Evolutionary conservation across 2,888 invertebrate genomes (phyloP).

Genomic region (Hesperia comma): DNA sequence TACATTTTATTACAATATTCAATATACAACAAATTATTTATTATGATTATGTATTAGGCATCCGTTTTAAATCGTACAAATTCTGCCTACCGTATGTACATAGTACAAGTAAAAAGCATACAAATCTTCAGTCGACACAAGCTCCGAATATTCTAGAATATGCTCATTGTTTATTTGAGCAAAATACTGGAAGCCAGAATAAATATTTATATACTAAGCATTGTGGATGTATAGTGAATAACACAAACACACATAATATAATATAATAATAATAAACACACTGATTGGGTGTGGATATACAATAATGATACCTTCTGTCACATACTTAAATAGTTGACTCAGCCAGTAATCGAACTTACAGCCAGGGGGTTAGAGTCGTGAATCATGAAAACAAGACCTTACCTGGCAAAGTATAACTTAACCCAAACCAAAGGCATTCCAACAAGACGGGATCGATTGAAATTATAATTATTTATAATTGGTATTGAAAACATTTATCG

Average conservation of each 20-base stretch:
- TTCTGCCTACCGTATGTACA: slow-evolving; percentile 67
- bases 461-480: too few species aligned
- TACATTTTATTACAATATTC: slow-evolving; percentile 45
- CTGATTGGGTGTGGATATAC: too few species aligned
- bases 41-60: slow-evolving; percentile 31
- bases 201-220: slow-evolving; percentile 1
- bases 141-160: slow-evolving; percentile 33
- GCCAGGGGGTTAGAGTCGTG: too few species aligned
- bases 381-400: too few species aligned
- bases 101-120: slow-evolving; percentile 35
- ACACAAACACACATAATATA: background rate
- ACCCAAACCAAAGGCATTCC: background rate
- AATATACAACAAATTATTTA: slow-evolving; percentile 43
- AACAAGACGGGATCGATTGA: slow-evolving; percentile 1
- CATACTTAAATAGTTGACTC: too few species aligned
- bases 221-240: background rate
- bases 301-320: too few species aligned
- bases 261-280: background rate
- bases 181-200: slow-evolving; percentile 62
- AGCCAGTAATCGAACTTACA: too few species aligned
- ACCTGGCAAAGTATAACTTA: too few species aligned
- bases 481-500: background rate
- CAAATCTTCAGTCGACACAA: slow-evolving; percentile 32
- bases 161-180: slow-evolving; percentile 56
- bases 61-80: slow-evolving; percentile 60